Base-by-base conservation (phyloP, 2,113 vertebrate species). In the Nothobranchius kuhntae region DNA sequence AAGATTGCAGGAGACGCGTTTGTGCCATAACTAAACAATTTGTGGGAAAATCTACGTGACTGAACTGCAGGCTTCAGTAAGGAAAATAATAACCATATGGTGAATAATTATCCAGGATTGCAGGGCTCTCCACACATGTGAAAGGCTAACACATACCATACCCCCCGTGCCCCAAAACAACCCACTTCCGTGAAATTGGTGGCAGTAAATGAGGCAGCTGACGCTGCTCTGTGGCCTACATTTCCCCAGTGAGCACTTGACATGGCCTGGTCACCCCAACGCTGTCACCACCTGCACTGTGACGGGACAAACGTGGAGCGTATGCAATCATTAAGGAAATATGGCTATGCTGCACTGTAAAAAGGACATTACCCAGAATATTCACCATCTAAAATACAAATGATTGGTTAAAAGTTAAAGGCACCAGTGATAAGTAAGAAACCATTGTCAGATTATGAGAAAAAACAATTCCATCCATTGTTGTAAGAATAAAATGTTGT, bases 141-240 rank as follows among this genome's bases (percentile, higher is more conserved):
- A 73, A 71, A 79, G 81, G 60, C 61, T 78, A 87, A 83, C 55
- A 82, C 74, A 86, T 83, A 81, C 75, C 69, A 40, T 70, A 71
- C 68, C 74, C 67, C 78, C 61, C 30, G 55, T 48, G 62, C 80
- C 71, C 61, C 57, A 68, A 78, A 72, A 75, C 79, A 75, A 69
- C 56, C 73, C 73, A 78, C 66, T 75, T 88, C 75, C 78, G 84
- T 75, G 82, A 86, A 86, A 89, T 87, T 77, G 78, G 80, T 75
- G 79, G 84, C 68, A 83, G 75, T 85, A 87, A 88, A 89, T 83
- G 87, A 83, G 84, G 69, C 86, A 87, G 81, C 87, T 86, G 84
- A 88, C 42, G 40, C 67, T 72, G 75, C 65, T 62, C 11, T 53
- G 61, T 63, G 79, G 77, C 68, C 63, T 67, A 53, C 54, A 75